phyloP scores from a whole-genome alignment of 2,888 invertebrate genomes.

The Panopea generosa region DNA sequence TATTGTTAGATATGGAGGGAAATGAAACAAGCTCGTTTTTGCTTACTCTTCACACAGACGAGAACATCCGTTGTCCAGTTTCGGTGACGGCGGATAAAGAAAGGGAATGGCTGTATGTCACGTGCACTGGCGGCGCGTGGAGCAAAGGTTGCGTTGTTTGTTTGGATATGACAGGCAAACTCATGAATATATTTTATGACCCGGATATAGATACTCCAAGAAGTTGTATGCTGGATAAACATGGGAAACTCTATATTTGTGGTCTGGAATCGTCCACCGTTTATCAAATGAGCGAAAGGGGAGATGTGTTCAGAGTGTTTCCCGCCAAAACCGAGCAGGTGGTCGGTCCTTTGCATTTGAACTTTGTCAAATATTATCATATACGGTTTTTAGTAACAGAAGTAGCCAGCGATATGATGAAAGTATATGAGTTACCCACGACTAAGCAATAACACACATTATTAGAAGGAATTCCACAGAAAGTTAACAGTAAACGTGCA shows the following conservation, averaged over 20 bases:
- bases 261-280: conserved; percentile 56
- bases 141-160: conserved; percentile 58
- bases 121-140: conserved; percentile 60
- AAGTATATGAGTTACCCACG: conserved; percentile 52
- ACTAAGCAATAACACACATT: too few relatives aligned
- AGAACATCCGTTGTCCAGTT: conserved; percentile 57
- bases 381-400: conserved; percentile 50
- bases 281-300: conserved; percentile 42
- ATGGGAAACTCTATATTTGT: conserved; percentile 55
- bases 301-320: conserved; percentile 47
- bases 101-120: conserved; percentile 38
- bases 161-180: conserved; percentile 40
- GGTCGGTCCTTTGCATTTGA: conserved; percentile 52
- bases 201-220: conserved; percentile 59
- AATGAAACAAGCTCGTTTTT: conserved; percentile 50
- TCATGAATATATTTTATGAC: conserved; percentile 36
- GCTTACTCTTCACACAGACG: conserved; percentile 44
- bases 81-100: conserved; percentile 42
- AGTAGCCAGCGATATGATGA: conserved; percentile 48
- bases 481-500: too few relatives aligned
- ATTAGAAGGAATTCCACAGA: not conserved
- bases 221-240: conserved; percentile 39
- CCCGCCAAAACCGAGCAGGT: conserved; percentile 46
- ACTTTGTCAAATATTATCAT: conserved; percentile 51
- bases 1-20: conserved; percentile 43